Conservation (phyloP, 2,113 vertebrate species). For the Pandion haliaetus region DNA sequence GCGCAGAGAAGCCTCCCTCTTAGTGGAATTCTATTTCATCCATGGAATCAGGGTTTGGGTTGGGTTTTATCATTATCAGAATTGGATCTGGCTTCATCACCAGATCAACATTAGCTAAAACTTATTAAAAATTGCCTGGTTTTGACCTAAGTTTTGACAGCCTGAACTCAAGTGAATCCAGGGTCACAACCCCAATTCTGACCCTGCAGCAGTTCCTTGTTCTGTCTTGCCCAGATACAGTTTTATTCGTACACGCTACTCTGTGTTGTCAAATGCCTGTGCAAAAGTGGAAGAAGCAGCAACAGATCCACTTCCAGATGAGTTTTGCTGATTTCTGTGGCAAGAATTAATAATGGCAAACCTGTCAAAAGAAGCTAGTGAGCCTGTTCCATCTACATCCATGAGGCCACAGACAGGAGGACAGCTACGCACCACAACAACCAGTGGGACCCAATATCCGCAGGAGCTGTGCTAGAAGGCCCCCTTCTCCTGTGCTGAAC, state of each 20-base stretch:
- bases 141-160: background rate
- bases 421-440: background rate
- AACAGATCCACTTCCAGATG: background rate
- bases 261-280: background rate
- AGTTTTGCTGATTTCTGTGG: background rate
- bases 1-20: background rate
- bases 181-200: background rate
- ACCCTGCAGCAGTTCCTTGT: background rate
- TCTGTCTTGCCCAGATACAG: background rate
- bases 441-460: accelerated
- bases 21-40: background rate
- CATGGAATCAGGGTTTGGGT: background rate
- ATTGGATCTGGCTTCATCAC: background rate
- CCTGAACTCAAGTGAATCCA: background rate
- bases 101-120: background rate
- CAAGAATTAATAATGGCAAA: background rate
- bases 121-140: background rate
- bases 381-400: background rate
- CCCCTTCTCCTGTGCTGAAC: background rate
- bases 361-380: background rate
- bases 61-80: background rate
- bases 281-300: background rate
- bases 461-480: background rate
- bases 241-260: background rate
- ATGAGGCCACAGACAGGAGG: background rate